Evolutionary conservation across 2,888 invertebrate genomes (phyloP).

Genomic region (Drosophila prostipennis): DNA sequence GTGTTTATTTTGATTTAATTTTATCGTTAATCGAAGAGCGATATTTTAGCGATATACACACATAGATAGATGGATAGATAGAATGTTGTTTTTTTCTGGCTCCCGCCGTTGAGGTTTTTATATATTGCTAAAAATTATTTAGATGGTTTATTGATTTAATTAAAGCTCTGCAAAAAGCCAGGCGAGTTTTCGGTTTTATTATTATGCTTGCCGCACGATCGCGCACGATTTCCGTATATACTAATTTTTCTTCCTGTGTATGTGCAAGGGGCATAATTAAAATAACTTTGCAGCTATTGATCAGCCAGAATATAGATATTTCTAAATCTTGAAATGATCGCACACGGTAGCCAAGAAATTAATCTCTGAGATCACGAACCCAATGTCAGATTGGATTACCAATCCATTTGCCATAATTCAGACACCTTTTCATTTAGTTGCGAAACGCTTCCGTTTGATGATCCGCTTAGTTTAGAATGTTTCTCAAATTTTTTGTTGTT

Average conservation of each 20-base stretch:
- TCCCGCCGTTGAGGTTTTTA: constrained; percentile 20
- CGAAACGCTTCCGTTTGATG: constrained; percentile 67
- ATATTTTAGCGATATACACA: constrained; percentile 63
- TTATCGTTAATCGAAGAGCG: constrained; percentile 66
- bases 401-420: constrained; percentile 63
- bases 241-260: constrained; percentile 49
- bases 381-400: constrained; percentile 53
- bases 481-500: constrained; percentile 7
- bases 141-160: constrained; percentile 68
- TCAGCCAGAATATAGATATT: constrained; percentile 21
- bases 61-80: constrained; percentile 39
- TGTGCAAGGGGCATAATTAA: constrained; percentile 56
- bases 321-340: constrained; percentile 51
- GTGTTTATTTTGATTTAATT: constrained; percentile 72
- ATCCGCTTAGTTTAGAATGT: constrained; percentile 59
- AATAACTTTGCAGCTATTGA: constrained; percentile 55
- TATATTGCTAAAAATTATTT: constrained; percentile 44
- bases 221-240: constrained; percentile 62
- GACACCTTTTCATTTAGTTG: constrained; percentile 49
- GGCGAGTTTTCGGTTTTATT: constrained; percentile 18
- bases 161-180: constrained; percentile 54
- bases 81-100: constrained; percentile 21
- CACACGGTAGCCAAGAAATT: constrained; percentile 54
- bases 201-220: constrained; percentile 22
- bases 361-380: constrained; percentile 56